These are phyloP conservation scores for Hypotaenidia okinawae DNA, from an alignment of 2,797 vertebrate genomes.

Conservation along the genomic window DNA sequence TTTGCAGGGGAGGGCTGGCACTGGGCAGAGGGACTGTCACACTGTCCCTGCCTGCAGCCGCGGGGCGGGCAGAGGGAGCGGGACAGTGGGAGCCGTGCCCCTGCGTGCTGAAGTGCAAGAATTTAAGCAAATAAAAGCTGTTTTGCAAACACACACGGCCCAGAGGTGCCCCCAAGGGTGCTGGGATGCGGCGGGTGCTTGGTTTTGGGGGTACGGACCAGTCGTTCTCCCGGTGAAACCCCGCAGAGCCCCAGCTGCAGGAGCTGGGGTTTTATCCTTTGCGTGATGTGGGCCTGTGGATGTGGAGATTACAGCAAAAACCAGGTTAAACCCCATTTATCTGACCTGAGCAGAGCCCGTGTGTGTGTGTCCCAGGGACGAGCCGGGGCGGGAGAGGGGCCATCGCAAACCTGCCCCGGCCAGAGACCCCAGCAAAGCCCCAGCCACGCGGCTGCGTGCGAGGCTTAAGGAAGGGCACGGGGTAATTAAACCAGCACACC, in stretches of 20 bases:
- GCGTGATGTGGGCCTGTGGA: not conserved
- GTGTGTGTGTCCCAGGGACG: not conserved
- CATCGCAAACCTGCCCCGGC: accelerated
- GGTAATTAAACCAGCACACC: not conserved
- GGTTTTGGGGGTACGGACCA: accelerated
- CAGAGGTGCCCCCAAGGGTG: not conserved
- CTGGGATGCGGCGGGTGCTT: not conserved
- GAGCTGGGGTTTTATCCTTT: slow-evolving; percentile 9
- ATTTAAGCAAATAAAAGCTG: slow-evolving; percentile 1
- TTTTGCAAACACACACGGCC: not conserved
- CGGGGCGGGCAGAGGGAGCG: not conserved
- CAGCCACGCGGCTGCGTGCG: accelerated
- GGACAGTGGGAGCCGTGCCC: not conserved
- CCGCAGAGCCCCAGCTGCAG: accelerated
- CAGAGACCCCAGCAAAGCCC: not conserved
- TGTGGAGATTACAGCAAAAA: slow-evolving; percentile 33
- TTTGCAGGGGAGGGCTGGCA: not conserved
- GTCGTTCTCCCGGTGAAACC: not conserved
- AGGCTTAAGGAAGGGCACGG: not conserved
- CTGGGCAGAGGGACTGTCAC: not conserved
- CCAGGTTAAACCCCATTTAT: slow-evolving; percentile 61
- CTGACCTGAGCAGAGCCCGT: not conserved
- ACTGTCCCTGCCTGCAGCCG: not conserved
- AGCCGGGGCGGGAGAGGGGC: not conserved
- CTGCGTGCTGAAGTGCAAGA: not conserved